Base-by-base conservation (phyloP, 37 sponge, comb jelly and placozoan species). In the Haliclona indistincta region DNA sequence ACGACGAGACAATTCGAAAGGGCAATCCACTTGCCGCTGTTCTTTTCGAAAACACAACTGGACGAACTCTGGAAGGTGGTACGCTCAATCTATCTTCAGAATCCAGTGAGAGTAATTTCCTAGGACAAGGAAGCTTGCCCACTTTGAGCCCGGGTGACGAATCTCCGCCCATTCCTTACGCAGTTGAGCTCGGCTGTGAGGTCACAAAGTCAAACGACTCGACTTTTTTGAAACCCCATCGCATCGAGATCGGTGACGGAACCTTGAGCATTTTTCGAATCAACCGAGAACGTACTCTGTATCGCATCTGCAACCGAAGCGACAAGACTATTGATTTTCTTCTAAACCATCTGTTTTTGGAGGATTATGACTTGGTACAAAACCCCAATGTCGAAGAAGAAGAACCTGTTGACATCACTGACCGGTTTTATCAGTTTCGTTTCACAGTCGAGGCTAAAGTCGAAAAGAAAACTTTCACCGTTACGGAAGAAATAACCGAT, bases 381-480 rank as follows among this genome's bases (percentile, higher is more conserved):
- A 73, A 80, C 40, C 82, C 79, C 17, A 58, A 74, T 17, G 56
- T 80, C 23, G 95, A 95, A 64, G 75, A 75, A 35, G 91, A 88
- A 51, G 92, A 95, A 49, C 95, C 95, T 19, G 95, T 95, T n/a
- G 95, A 95, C 43, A 95, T 95, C 34, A 95, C 91, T 29, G 95
- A 95, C 47, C 52, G 88, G 11, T 74, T 91, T 47, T 95, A 95
- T 56, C 95, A 91, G 81, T 95, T 95, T 55, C 67, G 95, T 10
- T 95, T 95, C 58, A 52, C 32, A 6, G 89, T 95, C 0, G 78
- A 43, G 20, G 61, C 91, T 3, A 83, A 62, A 17, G 77, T 36
- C 35, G 92, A 95, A 67, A 95, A 95, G 77, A 87, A 87, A 58
- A 69, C 63, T 22, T 95, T 91, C 75, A 33, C 35, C 49, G 83